A percentile compares a stretch with the other conserved stretches of the same genome.
These are phyloP conservation scores for Fistularia commersonii DNA, from an alignment of 2,797 vertebrate species.

Conservation along the genomic window DNA sequence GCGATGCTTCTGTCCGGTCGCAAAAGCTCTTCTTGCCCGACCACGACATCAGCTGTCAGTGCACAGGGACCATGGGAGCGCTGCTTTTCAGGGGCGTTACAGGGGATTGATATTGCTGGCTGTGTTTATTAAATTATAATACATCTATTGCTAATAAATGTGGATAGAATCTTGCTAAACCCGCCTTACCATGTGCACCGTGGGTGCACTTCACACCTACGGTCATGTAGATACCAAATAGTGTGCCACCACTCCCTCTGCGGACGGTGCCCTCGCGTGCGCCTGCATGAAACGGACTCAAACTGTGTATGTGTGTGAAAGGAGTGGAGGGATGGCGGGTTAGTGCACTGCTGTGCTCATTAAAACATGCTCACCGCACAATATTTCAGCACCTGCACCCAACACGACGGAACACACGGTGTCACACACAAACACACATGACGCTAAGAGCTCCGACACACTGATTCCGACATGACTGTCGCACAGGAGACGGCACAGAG, in stretches of 20 bases:
- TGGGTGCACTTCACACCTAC: slow-evolving; percentile 3
- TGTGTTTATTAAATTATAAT: no score
- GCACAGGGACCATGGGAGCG: slow-evolving; percentile 1
- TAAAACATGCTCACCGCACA: slow-evolving; percentile 65
- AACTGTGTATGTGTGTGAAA: slow-evolving; percentile 27
- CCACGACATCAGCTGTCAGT: slow-evolving; percentile 25
- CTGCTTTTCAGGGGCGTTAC: slow-evolving; percentile 20
- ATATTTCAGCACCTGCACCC: slow-evolving; percentile 67
- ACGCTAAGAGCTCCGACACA: slow-evolving; percentile 33
- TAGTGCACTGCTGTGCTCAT: slow-evolving; percentile 53
- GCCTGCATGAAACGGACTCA: slow-evolving; percentile 35
- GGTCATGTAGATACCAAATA: slow-evolving; percentile 17
- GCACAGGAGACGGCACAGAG: slow-evolving; percentile 18
- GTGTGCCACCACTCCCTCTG: slow-evolving; percentile 28
- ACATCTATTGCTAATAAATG: slow-evolving; percentile 1
- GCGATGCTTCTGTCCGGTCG: neutral
- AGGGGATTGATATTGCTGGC: neutral
- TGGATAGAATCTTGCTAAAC: slow-evolving; percentile 6
- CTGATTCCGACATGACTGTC: slow-evolving; percentile 30
- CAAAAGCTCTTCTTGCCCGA: slow-evolving; percentile 7
- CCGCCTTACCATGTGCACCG: neutral
- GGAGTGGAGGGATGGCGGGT: slow-evolving; percentile 20
- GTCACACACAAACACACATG: slow-evolving; percentile 21
- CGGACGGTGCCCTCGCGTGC: slow-evolving; percentile 21
- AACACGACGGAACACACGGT: slow-evolving; percentile 38